Evolutionary conservation across 2,888 invertebrate species (phyloP), one percentile per base, ranked within the genome.

Genomic region (Crematogaster levior): DNA sequence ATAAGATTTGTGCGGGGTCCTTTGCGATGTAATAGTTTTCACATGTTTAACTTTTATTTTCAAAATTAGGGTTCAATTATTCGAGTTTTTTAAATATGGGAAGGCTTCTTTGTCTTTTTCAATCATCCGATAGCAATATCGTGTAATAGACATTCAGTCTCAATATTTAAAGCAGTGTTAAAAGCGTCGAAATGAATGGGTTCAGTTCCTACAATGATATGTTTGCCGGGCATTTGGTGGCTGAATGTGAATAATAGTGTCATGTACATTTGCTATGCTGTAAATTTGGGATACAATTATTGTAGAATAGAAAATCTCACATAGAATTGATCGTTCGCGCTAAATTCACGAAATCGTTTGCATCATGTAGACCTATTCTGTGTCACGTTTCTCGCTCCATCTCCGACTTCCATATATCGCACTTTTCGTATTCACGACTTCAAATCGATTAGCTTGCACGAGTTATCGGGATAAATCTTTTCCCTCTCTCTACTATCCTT

Each of bases 141-240:
- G 46, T 21, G 68, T 30, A 56, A 77, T 77, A 65, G 63, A 83
- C 82, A 74, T 84, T 73, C 48, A 61, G 66, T 86, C 77, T 79
- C 84, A 85, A 82, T 89, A 88, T 89, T 88, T 87, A 89, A 87
- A 82, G 60, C 83, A 87, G 85, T 82, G 81, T 89, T 87, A 82
- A 86, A 86, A 83, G 77, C 82, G 60, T 84, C 88, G 90, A 90
- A 83, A 86, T 85, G 88, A 88, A 92, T 92, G 88, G 88, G 87
- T 92, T 91, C 90, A 92, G 92, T 92, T 92, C 92, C 92, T 92
- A 92, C 88, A 88, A 89, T 85, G 84, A 88, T 83, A 85, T 84
- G 85, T 85, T 86, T 81, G 82, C 84, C 89, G 91, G 91, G 91
- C 92, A 92, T 92, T 91, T 91, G 91, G 89, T 91, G 89, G 88